phyloP scores from a whole-genome alignment of 2,113 vertebrate genomes.

The Rostratula benghalensis region DNA sequence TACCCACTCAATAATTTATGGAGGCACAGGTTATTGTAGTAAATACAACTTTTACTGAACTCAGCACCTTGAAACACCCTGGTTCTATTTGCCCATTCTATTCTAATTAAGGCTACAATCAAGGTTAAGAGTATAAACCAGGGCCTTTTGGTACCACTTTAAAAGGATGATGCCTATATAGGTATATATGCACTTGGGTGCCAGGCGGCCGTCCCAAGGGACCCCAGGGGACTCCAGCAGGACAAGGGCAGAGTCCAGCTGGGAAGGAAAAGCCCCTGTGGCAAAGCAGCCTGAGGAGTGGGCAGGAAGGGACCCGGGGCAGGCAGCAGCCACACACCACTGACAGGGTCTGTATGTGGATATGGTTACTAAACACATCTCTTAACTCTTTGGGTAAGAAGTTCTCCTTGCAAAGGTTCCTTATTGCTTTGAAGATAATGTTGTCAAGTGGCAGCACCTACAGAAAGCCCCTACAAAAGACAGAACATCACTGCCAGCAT shows the following conservation, averaged over 20 bases:
- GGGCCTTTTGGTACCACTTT: neutral
- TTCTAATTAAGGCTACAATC: neutral
- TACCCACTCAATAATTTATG: neutral
- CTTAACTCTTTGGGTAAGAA: neutral
- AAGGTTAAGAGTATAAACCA: neutral
- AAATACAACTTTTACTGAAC: neutral
- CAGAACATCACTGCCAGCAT: neutral
- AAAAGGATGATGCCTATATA: neutral
- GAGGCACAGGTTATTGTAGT: neutral
- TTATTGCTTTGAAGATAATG: neutral
- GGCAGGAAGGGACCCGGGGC: neutral
- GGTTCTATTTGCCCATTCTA: neutral
- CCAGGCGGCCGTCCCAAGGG: neutral
- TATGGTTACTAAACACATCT: neutral
- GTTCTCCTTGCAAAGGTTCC: neutral
- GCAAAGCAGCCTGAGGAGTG: neutral
- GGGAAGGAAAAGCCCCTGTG: neutral
- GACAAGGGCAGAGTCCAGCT: neutral
- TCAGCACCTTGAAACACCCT: neutral
- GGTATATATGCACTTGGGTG: no score
- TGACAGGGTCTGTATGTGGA: neutral
- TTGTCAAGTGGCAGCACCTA: neutral
- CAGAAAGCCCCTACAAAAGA: neutral
- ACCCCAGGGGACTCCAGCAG: neutral
- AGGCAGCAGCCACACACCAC: neutral